These are phyloP conservation scores for Ligdia adustata DNA, from an alignment of 2,888 invertebrate genomes.

Conservation along the genomic window DNA sequence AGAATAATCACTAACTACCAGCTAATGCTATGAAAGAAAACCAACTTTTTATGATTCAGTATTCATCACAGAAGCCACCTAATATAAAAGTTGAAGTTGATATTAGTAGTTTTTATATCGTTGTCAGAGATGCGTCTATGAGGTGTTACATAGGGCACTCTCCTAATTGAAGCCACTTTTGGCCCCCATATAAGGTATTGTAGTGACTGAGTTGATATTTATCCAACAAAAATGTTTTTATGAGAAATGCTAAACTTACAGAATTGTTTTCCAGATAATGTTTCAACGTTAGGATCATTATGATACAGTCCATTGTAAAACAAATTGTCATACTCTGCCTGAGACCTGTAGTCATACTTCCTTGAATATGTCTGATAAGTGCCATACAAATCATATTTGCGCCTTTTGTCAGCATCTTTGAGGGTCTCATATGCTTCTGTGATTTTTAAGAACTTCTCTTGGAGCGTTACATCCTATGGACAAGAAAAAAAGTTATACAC, in stretches of 20 bases:
- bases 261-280: constrained; percentile 89
- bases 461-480: constrained; percentile 87
- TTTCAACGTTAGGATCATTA: constrained; percentile 92
- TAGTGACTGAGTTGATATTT: too few relatives aligned
- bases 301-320: constrained; percentile 95
- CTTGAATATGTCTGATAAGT: constrained; percentile 81
- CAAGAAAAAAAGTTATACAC: not conserved
- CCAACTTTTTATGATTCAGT: too few relatives aligned
- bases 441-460: constrained; percentile 90
- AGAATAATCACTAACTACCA: too few relatives aligned
- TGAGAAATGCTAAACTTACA: constrained; percentile 77
- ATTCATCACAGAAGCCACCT: too few relatives aligned
- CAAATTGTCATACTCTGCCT: constrained; percentile 89
- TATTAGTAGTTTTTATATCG: too few relatives aligned
- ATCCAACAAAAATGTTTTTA: too few relatives aligned
- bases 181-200: too few relatives aligned
- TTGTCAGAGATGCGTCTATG: too few relatives aligned
- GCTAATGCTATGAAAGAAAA: too few relatives aligned
- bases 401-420: constrained; percentile 91
- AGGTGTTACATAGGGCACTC: too few relatives aligned
- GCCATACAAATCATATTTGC: constrained; percentile 91
- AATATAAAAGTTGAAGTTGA: too few relatives aligned
- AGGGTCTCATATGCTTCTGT: constrained; percentile 94
- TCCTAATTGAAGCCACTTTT: too few relatives aligned
- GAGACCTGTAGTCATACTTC: constrained; percentile 84